These are phyloP conservation scores for Lysiphlebus fabarum DNA, from an alignment of 1,140 invertebrate species.

Conservation along the genomic window DNA sequence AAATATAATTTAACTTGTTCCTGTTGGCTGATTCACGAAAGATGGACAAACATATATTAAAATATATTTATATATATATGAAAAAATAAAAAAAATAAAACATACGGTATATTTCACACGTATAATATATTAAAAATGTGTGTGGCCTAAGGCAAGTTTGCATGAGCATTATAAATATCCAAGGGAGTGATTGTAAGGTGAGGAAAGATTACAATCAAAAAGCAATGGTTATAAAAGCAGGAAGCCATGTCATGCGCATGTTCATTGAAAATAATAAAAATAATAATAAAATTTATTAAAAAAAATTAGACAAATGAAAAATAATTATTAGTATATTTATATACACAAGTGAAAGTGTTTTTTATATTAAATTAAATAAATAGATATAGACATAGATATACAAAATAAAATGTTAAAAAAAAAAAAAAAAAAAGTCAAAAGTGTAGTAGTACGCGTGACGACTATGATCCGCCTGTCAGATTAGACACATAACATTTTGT, in stretches of 20 bases:
- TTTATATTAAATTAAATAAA: background rate
- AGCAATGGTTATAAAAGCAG: constrained; percentile 23
- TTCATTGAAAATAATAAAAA: constrained; percentile 7
- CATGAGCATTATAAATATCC: constrained; percentile 1
- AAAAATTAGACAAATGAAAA: constrained; percentile 5
- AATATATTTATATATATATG: background rate
- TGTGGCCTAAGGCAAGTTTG: constrained; percentile 2
- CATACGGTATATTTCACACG: constrained; percentile 4
- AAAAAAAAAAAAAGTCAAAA: constrained; percentile 1
- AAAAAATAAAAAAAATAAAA: background rate
- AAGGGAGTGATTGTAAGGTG: constrained; percentile 8
- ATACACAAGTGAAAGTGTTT: too few relatives aligned
- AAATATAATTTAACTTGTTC: constrained; percentile 7
- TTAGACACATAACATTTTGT: constrained; percentile 24
- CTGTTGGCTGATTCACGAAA: constrained; percentile 5
- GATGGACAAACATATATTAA: background rate
- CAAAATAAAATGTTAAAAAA: background rate
- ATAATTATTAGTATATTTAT: too few relatives aligned
- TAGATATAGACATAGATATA: background rate
- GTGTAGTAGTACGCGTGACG: constrained; percentile 22
- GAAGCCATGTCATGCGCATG: constrained; percentile 14
- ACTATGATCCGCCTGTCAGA: constrained; percentile 27
- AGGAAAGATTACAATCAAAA: constrained; percentile 19
- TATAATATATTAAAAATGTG: too few relatives aligned
- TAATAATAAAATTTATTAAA: constrained; percentile 2